Percentiles rank a stretch among this genome's conserved stretches.
Evolutionary conservation across 2,113 vertebrate genomes (phyloP).

Genomic region (Microcebus murinus): DNA sequence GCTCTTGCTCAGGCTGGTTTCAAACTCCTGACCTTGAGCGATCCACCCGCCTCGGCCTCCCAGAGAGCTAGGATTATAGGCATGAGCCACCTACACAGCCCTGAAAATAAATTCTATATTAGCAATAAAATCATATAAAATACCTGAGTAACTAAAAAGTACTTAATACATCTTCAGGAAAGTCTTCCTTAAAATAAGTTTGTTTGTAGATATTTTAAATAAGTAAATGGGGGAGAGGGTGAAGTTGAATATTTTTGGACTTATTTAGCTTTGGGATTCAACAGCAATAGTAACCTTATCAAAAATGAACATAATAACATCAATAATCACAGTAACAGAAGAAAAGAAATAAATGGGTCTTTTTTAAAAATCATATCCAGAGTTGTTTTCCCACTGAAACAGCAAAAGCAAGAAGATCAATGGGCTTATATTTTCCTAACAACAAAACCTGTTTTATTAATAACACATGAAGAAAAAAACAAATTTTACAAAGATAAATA

Average conservation of each 20-base stretch:
- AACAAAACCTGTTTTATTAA: conserved; percentile 19
- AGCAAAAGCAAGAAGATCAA: background rate
- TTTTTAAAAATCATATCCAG: background rate
- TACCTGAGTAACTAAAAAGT: conserved; percentile 8
- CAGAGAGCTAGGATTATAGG: too few species aligned
- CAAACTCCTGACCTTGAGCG: too few species aligned
- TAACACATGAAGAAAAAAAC: background rate
- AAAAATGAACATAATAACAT: background rate
- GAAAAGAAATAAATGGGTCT: background rate
- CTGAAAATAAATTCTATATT: conserved; percentile 6
- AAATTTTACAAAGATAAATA: background rate
- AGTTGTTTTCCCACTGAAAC: conserved; percentile 2
- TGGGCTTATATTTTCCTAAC: background rate
- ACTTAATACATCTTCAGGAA: conserved; percentile 15
- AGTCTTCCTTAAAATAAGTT: conserved; percentile 23
- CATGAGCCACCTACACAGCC: too few species aligned
- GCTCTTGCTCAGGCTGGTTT: too few species aligned
- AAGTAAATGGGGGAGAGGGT: background rate
- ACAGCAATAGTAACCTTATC: background rate
- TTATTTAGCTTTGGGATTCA: background rate
- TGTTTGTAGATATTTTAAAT: conserved; percentile 33
- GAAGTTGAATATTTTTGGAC: background rate
- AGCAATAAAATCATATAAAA: conserved; percentile 42
- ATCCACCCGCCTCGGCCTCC: too few species aligned
- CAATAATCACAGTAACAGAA: conserved; percentile 9